Percentiles rank a stretch among this genome's conserved stretches.
These are phyloP conservation scores for Dynastes hyllus DNA, from an alignment of 2,888 invertebrate species.

Conservation along the genomic window DNA sequence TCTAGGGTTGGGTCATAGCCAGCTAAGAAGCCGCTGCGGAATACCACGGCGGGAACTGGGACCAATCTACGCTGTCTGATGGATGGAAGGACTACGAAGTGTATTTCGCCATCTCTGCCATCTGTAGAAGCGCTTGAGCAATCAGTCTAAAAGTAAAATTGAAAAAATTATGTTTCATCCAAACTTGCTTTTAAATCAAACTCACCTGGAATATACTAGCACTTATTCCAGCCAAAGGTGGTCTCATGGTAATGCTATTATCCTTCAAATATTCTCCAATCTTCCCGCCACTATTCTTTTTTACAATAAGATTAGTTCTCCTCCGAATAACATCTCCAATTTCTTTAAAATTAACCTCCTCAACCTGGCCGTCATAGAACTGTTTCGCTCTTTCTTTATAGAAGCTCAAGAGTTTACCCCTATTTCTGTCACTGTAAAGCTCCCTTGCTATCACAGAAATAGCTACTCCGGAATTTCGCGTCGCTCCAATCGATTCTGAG, in stretches of 20 bases:
- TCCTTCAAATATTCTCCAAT: constrained; percentile 85
- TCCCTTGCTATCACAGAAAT: constrained; percentile 88
- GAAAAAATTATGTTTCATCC: too few species aligned
- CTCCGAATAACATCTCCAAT: constrained; percentile 88
- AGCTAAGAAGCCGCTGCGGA: constrained; percentile 83
- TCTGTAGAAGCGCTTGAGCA: constrained; percentile 83
- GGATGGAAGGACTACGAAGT: constrained; percentile 87
- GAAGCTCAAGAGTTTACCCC: constrained; percentile 87
- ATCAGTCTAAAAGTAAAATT: constrained; percentile 79
- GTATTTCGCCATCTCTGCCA: constrained; percentile 89
- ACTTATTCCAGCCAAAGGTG: constrained; percentile 87
- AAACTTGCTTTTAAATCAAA: background rate
- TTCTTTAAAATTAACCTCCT: constrained; percentile 87
- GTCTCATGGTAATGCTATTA: constrained; percentile 80
- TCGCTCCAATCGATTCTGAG: constrained; percentile 84
- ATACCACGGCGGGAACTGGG: constrained; percentile 89
- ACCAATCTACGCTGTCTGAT: constrained; percentile 86
- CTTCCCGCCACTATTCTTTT: constrained; percentile 85
- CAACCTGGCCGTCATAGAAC: constrained; percentile 90
- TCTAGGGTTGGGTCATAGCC: constrained; percentile 90
- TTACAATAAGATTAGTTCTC: constrained; percentile 85
- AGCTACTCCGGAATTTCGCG: constrained; percentile 81
- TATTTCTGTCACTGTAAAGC: constrained; percentile 86
- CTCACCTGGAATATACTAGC: constrained; percentile 86
- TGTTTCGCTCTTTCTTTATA: constrained; percentile 92